Base-by-base conservation (phyloP, 2,888 invertebrate species). In the Allacma fusca region DNA sequence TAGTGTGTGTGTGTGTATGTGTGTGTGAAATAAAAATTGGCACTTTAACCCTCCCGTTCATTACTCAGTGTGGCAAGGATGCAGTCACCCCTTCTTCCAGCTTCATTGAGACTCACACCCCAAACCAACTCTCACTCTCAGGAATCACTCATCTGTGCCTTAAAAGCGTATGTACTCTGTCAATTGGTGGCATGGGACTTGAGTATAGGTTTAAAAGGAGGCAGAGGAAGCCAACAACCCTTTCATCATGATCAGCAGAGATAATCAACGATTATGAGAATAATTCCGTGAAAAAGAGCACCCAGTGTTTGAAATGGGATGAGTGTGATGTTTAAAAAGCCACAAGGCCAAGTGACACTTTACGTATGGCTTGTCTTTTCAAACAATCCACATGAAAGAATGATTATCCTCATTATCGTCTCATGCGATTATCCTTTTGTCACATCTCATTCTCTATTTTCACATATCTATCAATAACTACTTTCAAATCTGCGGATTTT, bases 371-470 rank as follows among this genome's bases (percentile, higher is more conserved):
- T 16, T 13, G 40, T 28, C 40, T 57, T 40, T 34, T 28, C 29
- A 59, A 62, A n/a, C 62, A 70, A 64, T 70, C 80, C 80, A 79
- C 80, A 68, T 78, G n/a, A 80, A 79, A 81, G 80, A 81, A 65
- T 80, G 81, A 82, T 82, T 82, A 82, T 80, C 78, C 79, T 82
- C 80, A 79, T 78, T 71, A 79, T 72, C 77, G 72, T 50, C 62
- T 67, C 67, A 34, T 26, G 28, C 23, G 19, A 59, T 59, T 59
- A 59, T 59, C 59, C 59, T 59, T 59, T 59, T 19, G n/a, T 73
- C 59, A 44, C 78, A 64, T 59, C 71, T 21, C 62, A 68, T 75
- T 77, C 26, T 73, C 65, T 40, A 68, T 65, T 67, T 40, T 71
- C 50, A 24, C 34, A 28, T 71, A 64, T 69, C 69, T 68, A 50